phyloP scores from a whole-genome alignment of 2,888 invertebrate species.

The Thymelicus sylvestris region DNA sequence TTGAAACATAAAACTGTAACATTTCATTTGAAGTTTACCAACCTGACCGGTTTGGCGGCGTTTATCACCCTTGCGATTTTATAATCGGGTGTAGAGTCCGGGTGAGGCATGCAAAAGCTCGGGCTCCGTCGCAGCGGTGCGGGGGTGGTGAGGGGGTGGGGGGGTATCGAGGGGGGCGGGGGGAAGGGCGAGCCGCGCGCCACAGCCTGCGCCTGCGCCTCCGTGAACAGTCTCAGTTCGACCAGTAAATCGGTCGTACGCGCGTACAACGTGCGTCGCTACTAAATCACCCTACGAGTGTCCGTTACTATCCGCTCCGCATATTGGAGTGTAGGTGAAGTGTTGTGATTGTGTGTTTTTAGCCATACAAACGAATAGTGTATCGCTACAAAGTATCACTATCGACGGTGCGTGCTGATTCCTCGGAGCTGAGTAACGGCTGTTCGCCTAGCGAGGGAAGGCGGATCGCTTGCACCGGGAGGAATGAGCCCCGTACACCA shows the following conservation, averaged over 20 bases:
- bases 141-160: conserved; percentile 45
- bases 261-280: conserved; percentile 70
- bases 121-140: conserved; percentile 53
- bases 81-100: conserved; percentile 60
- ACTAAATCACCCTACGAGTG: conserved; percentile 72
- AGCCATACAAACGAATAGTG: conserved; percentile 78
- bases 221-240: conserved; percentile 78
- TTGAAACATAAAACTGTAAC: conserved; percentile 30
- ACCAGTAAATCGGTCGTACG: conserved; percentile 77
- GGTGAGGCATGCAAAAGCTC: conserved; percentile 68
- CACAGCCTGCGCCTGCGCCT: conserved; percentile 61
- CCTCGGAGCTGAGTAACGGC: conserved; percentile 76
- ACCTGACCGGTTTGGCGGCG: conserved; percentile 64
- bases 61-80: conserved; percentile 67
- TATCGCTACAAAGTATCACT: conserved; percentile 80
- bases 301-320: conserved; percentile 74
- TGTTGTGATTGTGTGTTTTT: conserved; percentile 83
- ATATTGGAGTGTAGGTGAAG: conserved; percentile 75
- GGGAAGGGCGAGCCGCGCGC: conserved; percentile 57
- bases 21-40: conserved; percentile 38
- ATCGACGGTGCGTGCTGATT: conserved; percentile 69
- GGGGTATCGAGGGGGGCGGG: conserved; percentile 39
- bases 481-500: conserved; percentile 83
- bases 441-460: conserved; percentile 81
- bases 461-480: conserved; percentile 78